A percentile compares a stretch with the other conserved stretches of the same genome.
Evolutionary conservation across 2,888 invertebrate genomes (phyloP).

Genomic region (Allacma fusca): DNA sequence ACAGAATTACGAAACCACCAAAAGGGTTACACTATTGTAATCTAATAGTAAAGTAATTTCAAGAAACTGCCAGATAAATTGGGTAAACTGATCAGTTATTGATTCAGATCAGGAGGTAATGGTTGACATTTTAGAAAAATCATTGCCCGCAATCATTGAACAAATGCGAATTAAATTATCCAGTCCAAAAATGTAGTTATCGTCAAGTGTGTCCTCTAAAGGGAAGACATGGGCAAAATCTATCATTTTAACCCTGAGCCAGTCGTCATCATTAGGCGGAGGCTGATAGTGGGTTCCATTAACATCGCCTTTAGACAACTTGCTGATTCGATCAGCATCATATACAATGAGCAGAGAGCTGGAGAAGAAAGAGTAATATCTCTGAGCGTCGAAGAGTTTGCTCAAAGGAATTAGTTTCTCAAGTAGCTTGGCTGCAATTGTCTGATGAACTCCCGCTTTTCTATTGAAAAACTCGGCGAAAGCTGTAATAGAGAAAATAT

Average conservation of each 20-base stretch:
- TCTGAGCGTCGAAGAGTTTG: constrained; percentile 76
- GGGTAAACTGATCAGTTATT: too few species aligned
- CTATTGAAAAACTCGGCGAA: constrained; percentile 78
- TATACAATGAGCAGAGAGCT: constrained; percentile 89
- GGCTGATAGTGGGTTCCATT: constrained; percentile 10
- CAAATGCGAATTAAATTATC: constrained; percentile 75
- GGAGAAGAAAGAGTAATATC: constrained; percentile 75
- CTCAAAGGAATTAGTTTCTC: constrained; percentile 75
- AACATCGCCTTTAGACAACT: not conserved
- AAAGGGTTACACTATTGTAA: too few species aligned
- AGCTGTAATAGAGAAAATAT: constrained; percentile 72
- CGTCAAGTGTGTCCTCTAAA: constrained; percentile 70
- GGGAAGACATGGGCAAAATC: constrained; percentile 94
- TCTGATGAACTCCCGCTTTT: constrained; percentile 67
- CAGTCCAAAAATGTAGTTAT: constrained; percentile 85
- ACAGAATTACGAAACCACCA: too few species aligned
- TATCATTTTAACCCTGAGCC: constrained; percentile 83
- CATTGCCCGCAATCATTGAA: constrained; percentile 17
- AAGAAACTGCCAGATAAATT: too few species aligned
- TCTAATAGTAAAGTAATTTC: too few species aligned
- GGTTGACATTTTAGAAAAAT: not conserved
- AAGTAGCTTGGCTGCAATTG: constrained; percentile 75
- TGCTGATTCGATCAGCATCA: constrained; percentile 70
- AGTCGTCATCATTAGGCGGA: constrained; percentile 62
- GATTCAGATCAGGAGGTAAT: not conserved